A percentile compares a stretch with the other conserved stretches of the same genome.
Conservation (phyloP, 1,140 invertebrate genomes). For the Chlorops oryzae region DNA sequence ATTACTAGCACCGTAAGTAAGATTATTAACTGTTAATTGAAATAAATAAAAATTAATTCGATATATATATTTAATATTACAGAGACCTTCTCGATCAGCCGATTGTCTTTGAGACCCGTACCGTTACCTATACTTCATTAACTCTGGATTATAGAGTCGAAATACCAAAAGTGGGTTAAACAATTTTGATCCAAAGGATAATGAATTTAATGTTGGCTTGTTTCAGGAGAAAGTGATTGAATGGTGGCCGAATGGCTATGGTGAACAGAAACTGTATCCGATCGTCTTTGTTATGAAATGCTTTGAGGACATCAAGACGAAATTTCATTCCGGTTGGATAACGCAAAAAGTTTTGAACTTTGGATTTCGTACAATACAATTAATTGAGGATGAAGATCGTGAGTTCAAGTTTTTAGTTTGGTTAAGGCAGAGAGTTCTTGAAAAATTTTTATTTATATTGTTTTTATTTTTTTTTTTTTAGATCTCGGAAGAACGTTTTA, state of each 20-base stretch:
- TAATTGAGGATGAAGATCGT: constrained; percentile 63
- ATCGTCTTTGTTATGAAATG: constrained; percentile 52
- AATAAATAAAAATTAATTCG: too few relatives aligned
- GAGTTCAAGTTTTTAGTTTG: too few relatives aligned
- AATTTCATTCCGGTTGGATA: too few relatives aligned
- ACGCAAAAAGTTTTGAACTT: constrained; percentile 54
- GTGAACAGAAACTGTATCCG: constrained; percentile 70
- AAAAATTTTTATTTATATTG: too few relatives aligned
- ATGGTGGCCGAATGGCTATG: constrained; percentile 97
- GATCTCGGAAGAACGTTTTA: constrained; percentile 67
- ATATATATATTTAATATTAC: not conserved
- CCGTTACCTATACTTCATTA: constrained; percentile 13
- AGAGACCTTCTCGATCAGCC: constrained; percentile 28
- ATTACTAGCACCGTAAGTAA: constrained; percentile 24
- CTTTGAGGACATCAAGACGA: constrained; percentile 16
- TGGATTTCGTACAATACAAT: constrained; percentile 81
- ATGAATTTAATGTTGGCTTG: not conserved
- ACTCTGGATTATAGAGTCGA: constrained; percentile 29
- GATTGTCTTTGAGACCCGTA: constrained; percentile 14
- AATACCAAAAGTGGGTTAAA: constrained; percentile 27
- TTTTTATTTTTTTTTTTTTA: constrained; percentile 4
- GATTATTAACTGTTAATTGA: too few relatives aligned
- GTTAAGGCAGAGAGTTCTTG: too few relatives aligned
- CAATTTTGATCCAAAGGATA: not conserved
- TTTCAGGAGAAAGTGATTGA: constrained; percentile 40